phyloP scores from a whole-genome alignment of 1,140 invertebrate species.

The Holotrichia oblita region DNA sequence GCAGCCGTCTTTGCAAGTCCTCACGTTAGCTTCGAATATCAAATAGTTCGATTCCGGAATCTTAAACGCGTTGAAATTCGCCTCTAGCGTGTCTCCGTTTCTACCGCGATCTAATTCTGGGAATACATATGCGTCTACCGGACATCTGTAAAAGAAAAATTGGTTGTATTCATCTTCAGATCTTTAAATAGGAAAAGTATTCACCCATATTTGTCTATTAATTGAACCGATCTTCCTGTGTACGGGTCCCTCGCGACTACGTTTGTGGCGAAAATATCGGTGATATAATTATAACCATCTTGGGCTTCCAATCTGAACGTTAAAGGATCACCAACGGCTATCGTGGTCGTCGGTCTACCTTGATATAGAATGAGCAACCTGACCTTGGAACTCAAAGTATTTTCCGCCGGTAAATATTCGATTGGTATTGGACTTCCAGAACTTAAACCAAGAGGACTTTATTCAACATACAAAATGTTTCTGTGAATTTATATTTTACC shows the following conservation, averaged over 20 bases:
- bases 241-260: constrained; percentile 94
- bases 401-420: constrained; percentile 89
- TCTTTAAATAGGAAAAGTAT: constrained; percentile 44
- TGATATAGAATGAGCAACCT: constrained; percentile 87
- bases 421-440: constrained; percentile 91
- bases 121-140: constrained; percentile 91
- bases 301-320: constrained; percentile 90
- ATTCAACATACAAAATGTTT: not conserved
- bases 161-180: not conserved
- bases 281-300: constrained; percentile 87
- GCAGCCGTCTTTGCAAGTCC: constrained; percentile 88
- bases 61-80: constrained; percentile 93
- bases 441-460: constrained; percentile 61
- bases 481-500: constrained; percentile 67
- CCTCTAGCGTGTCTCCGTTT: constrained; percentile 87
- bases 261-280: constrained; percentile 92
- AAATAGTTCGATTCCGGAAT: constrained; percentile 94
- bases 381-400: constrained; percentile 87
- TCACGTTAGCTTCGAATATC: constrained; percentile 91
- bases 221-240: constrained; percentile 85
- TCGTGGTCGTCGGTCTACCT: constrained; percentile 89
- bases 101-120: constrained; percentile 87
- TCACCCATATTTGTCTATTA: constrained; percentile 90
- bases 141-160: constrained; percentile 70
- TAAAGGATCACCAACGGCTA: constrained; percentile 92